These are phyloP conservation scores for Apostichopus californicus DNA, from an alignment of 35 echinoderm and acorn worm species.

Conservation along the genomic window DNA sequence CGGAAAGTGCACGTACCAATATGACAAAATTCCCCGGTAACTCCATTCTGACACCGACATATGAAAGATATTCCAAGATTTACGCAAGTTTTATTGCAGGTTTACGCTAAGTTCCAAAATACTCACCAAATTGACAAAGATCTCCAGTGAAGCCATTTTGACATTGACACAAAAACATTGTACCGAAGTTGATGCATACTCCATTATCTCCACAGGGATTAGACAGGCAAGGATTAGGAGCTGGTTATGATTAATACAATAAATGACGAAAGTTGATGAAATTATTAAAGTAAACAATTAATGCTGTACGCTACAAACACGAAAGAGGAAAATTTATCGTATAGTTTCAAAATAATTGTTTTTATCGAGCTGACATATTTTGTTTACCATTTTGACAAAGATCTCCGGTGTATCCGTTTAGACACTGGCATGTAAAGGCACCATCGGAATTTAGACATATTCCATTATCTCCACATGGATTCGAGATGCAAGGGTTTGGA, in stretches of 20 bases:
- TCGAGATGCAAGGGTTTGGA: neutral
- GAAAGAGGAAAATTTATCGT: no score
- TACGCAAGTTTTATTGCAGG: neutral
- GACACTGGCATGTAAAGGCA: neutral
- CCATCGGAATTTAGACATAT: neutral
- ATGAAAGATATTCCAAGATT: neutral
- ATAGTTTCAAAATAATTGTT: neutral
- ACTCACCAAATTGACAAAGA: neutral
- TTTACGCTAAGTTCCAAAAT: no score
- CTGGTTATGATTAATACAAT: neutral
- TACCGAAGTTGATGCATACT: neutral
- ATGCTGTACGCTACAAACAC: no score
- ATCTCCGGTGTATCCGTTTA: constrained; percentile 1
- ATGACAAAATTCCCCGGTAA: neutral
- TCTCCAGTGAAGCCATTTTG: constrained; percentile 10
- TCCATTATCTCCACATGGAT: constrained; percentile 29
- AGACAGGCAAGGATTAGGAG: neutral
- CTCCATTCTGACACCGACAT: neutral
- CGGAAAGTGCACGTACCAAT: no score
- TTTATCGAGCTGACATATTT: neutral
- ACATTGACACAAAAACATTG: neutral
- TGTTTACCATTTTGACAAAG: constrained; percentile 15
- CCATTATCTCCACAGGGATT: constrained; percentile 27
- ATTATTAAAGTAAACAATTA: no score
- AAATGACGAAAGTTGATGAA: neutral